Conservation (phyloP, 2,113 vertebrate genomes). For the Nyctibius bracteatus region DNA sequence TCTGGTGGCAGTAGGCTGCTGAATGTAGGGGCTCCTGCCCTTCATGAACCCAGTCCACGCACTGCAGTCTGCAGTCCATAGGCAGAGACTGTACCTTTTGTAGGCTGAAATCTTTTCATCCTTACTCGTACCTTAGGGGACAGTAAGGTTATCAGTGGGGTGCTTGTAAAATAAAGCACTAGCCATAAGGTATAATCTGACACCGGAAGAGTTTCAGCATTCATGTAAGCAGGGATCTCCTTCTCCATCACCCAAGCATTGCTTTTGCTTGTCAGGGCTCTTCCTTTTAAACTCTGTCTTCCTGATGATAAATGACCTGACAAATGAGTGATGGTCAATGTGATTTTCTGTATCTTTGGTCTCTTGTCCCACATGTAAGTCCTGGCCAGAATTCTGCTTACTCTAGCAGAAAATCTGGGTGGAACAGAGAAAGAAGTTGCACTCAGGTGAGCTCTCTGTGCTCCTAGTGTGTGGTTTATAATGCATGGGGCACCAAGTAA, state of each 20-base stretch:
- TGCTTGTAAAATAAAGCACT: background rate
- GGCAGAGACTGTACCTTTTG: background rate
- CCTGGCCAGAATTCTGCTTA: background rate
- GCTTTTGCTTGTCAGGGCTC: background rate
- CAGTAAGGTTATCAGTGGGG: background rate
- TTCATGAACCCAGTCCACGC: background rate
- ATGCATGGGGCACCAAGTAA: background rate
- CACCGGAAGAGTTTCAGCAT: background rate
- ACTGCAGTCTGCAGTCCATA: fast-evolving
- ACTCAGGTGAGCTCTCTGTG: background rate
- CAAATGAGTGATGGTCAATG: background rate
- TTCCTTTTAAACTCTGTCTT: background rate
- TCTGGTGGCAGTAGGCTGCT: background rate
- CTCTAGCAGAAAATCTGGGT: background rate
- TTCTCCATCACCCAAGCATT: background rate
- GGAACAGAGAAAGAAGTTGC: background rate
- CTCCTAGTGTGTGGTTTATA: background rate
- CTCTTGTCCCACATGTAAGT: background rate
- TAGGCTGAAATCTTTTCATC: background rate
- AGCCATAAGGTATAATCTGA: background rate
- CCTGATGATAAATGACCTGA: background rate
- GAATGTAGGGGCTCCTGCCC: background rate
- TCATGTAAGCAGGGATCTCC: background rate
- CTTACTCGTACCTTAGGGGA: background rate
- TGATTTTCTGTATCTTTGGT: background rate